phyloP scores from a whole-genome alignment of 2,888 invertebrate species.

The Caenorhabditis angaria region DNA sequence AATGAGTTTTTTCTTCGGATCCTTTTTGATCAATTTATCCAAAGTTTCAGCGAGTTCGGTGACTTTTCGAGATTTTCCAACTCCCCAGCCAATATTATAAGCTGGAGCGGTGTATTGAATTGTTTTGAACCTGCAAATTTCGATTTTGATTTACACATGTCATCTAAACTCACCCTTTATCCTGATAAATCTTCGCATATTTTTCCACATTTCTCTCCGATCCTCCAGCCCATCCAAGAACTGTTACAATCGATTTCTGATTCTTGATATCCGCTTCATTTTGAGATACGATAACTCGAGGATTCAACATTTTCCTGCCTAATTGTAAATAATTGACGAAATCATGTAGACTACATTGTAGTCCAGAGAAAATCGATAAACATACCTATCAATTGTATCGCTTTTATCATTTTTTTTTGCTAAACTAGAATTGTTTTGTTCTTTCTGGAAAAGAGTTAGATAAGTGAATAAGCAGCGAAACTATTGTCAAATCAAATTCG shows the following conservation, averaged over 20 bases:
- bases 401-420: not conserved
- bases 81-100: not conserved
- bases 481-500: not conserved
- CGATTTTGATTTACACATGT: not conserved
- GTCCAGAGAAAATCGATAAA: not conserved
- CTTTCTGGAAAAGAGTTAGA: not conserved
- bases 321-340: not conserved
- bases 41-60: constrained; percentile 16
- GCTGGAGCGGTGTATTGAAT: constrained; percentile 24
- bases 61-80: constrained; percentile 18
- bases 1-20: constrained; percentile 17
- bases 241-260: constrained; percentile 24
- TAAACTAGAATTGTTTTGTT: not conserved
- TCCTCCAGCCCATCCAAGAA: constrained; percentile 45
- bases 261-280: not conserved
- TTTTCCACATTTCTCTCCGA: constrained; percentile 30
- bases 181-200: constrained; percentile 31
- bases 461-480: not conserved
- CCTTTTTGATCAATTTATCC: constrained; percentile 14
- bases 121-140: constrained; percentile 25
- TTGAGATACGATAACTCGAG: not conserved
- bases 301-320: not conserved
- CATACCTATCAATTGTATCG: not conserved
- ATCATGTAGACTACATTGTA: not conserved
- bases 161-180: constrained; percentile 21